Evolutionary conservation across 1,140 invertebrate species (phyloP).

Genomic region (Caerostris extrusa): DNA sequence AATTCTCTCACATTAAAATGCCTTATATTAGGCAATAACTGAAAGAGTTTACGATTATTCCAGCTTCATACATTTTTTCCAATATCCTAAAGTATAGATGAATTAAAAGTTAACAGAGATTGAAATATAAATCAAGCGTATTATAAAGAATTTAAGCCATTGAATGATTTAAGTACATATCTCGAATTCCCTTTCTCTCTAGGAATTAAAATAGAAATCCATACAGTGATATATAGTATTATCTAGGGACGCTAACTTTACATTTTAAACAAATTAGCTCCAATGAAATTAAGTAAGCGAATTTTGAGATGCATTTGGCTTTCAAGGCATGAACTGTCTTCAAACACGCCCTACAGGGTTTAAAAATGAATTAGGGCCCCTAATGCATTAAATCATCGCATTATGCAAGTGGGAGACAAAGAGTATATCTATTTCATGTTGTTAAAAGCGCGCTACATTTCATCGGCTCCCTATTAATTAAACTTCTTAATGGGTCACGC

Average conservation of each 20-base stretch:
- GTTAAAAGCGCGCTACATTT: conserved; percentile 64
- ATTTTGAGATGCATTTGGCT: conserved; percentile 7
- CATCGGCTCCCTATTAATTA: conserved; percentile 64
- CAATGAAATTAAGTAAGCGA: conserved; percentile 16
- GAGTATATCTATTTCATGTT: conserved; percentile 59
- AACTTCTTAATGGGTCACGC: conserved; percentile 33
- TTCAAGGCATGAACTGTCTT: conserved; percentile 25
- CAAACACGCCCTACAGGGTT: not conserved
- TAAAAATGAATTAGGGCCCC: conserved; percentile 70
- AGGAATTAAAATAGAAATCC: not conserved
- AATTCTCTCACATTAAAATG: too few species aligned
- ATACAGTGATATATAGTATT: not conserved
- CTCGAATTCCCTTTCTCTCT: too few species aligned
- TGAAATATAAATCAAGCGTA: too few species aligned
- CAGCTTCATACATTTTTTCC: too few species aligned
- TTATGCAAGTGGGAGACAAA: conserved; percentile 62
- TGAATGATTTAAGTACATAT: too few species aligned
- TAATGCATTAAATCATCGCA: conserved; percentile 60
- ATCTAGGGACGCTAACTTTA: not conserved
- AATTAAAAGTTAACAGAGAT: too few species aligned
- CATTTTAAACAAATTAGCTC: conserved; percentile 46
- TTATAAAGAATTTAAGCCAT: too few species aligned
- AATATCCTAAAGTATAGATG: too few species aligned
- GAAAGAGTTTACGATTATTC: too few species aligned
- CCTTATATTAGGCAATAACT: too few species aligned